These are phyloP conservation scores for Festucalex cinctus DNA, from an alignment of 2,113 vertebrate species.

Conservation along the genomic window DNA sequence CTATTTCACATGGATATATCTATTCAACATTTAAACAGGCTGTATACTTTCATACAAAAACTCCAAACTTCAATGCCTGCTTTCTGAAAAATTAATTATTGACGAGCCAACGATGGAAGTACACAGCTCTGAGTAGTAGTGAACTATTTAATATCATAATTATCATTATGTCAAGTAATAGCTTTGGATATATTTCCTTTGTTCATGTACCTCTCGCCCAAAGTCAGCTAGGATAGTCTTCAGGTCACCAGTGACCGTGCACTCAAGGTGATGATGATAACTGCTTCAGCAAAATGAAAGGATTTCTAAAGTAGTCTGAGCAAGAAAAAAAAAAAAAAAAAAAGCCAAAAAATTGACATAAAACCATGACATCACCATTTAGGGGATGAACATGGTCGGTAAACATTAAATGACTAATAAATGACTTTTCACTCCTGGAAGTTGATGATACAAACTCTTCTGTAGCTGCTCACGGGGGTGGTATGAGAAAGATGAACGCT, in stretches of 20 bases:
- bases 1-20: no score
- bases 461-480: slow-evolving; percentile 68
- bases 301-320: neutral
- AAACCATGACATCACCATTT: neutral
- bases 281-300: neutral
- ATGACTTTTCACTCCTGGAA: neutral
- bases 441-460: neutral
- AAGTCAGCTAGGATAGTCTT: no score
- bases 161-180: no score
- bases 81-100: no score
- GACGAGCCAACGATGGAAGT: no score
- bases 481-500: slow-evolving; percentile 77
- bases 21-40: no score
- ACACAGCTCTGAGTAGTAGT: no score
- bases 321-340: neutral
- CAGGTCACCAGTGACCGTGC: neutral
- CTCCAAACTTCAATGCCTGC: no score
- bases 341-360: neutral
- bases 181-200: no score
- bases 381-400: neutral
- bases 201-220: no score
- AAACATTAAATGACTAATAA: neutral
- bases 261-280: neutral
- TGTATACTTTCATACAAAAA: no score
- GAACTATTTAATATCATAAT: no score